phyloP scores from a whole-genome alignment of 2,797 vertebrate genomes.

The Myotis daubentonii region DNA sequence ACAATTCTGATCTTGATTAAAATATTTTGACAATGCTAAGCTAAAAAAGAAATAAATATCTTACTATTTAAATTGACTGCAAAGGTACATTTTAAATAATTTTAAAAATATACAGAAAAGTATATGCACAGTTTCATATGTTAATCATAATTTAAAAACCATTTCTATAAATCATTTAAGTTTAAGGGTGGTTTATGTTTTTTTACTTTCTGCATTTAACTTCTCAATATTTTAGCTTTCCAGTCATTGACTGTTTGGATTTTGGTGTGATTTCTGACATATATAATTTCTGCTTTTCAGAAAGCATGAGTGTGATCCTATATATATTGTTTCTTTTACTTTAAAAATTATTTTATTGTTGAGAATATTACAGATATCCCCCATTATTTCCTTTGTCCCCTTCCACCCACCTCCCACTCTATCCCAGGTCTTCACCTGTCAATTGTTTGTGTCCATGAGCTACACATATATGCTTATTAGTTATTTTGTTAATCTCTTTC shows the following conservation, averaged over 20 bases:
- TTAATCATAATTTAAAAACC: neutral
- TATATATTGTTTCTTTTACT: neutral
- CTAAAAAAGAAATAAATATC: neutral
- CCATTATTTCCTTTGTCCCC: too few relatives aligned
- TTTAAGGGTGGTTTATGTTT: neutral
- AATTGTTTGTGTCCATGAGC: too few relatives aligned
- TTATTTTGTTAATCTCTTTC: too few relatives aligned
- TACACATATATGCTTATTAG: too few relatives aligned
- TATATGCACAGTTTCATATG: neutral
- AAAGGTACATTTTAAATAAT: neutral
- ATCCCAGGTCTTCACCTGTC: too few relatives aligned
- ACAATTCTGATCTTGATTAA: neutral
- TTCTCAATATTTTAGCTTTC: neutral
- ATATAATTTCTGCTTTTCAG: constrained; percentile 25
- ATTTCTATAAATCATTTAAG: neutral
- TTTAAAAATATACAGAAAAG: neutral
- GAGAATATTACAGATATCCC: too few relatives aligned
- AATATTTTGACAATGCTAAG: neutral
- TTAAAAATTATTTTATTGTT: too few relatives aligned
- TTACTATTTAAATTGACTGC: neutral
- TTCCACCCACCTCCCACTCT: too few relatives aligned
- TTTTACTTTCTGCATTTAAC: neutral
- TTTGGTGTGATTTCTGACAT: constrained; percentile 10
- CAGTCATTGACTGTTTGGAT: neutral
- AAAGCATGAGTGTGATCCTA: neutral